Evolutionary conservation across 1,140 invertebrate species (phyloP).

Genomic region (Mylabris phalerata): DNA sequence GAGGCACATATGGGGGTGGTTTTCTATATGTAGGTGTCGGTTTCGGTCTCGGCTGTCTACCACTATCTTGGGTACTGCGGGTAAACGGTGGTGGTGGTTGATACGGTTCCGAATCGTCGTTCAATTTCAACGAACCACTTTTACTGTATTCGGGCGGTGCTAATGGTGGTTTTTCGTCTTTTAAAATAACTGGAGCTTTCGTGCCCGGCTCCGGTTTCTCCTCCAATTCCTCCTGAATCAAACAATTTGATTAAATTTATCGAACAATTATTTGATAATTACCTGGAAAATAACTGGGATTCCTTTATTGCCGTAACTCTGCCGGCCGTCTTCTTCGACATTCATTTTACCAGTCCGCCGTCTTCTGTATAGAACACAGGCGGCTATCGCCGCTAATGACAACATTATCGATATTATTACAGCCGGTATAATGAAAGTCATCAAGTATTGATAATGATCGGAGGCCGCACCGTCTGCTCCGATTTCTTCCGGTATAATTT

Average conservation of each 20-base stretch:
- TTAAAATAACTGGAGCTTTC: conserved; percentile 85
- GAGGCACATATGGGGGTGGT: conserved; percentile 85
- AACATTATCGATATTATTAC: conserved; percentile 87
- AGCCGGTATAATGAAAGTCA: conserved; percentile 85
- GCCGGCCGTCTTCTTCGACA: conserved; percentile 61
- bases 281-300: conserved; percentile 84
- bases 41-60: conserved; percentile 66
- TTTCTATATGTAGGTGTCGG: conserved; percentile 82
- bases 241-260: no score
- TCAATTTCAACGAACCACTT: conserved; percentile 45
- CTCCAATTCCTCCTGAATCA: conserved; percentile 70
- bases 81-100: conserved; percentile 57
- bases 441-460: conserved; percentile 68
- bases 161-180: conserved; percentile 86
- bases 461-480: conserved; percentile 12
- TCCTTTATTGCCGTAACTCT: conserved; percentile 80
- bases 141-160: conserved; percentile 69
- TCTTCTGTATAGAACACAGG: conserved; percentile 80
- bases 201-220: conserved; percentile 74
- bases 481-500: conserved; percentile 22
- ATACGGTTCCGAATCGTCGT: conserved; percentile 51
- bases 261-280: no score
- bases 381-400: conserved; percentile 75
- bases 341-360: conserved; percentile 77
- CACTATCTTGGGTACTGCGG: conserved; percentile 45